Conservation (phyloP, 2,113 vertebrate genomes). For the Spilogale gracilis region DNA sequence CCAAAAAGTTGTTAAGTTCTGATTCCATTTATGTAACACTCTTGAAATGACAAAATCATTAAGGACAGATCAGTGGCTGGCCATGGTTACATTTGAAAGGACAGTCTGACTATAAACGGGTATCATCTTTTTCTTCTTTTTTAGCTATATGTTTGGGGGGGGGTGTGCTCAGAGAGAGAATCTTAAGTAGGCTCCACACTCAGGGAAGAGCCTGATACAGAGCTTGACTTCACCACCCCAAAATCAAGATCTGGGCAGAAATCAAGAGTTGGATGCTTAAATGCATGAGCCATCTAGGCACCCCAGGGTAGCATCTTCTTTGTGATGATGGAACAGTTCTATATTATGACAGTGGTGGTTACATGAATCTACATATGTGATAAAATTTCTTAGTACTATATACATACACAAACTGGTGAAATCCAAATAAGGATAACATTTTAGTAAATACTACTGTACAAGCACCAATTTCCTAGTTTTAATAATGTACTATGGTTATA, state of each 20-base stretch:
- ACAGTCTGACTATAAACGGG: neutral
- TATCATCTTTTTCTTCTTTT: neutral
- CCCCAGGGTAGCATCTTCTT: neutral
- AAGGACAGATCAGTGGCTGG: neutral
- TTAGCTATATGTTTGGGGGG: neutral
- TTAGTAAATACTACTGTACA: neutral
- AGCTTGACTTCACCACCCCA: neutral
- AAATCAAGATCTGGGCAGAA: too few species aligned
- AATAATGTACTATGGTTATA: neutral
- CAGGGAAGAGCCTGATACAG: neutral
- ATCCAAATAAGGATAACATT: neutral
- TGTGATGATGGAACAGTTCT: neutral
- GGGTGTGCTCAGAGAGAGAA: neutral
- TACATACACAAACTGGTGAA: neutral
- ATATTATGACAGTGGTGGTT: neutral
- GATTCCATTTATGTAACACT: constrained; percentile 4
- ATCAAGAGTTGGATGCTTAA: neutral
- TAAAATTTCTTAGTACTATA: neutral
- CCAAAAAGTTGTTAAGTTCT: neutral
- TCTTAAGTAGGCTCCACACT: neutral
- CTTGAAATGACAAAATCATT: constrained; percentile 9
- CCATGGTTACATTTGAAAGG: neutral
- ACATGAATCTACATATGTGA: neutral
- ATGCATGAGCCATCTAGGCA: neutral
- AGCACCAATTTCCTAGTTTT: neutral